Evolutionary conservation across 2,888 invertebrate genomes (phyloP).

Genomic region (Aphrophora alni): DNA sequence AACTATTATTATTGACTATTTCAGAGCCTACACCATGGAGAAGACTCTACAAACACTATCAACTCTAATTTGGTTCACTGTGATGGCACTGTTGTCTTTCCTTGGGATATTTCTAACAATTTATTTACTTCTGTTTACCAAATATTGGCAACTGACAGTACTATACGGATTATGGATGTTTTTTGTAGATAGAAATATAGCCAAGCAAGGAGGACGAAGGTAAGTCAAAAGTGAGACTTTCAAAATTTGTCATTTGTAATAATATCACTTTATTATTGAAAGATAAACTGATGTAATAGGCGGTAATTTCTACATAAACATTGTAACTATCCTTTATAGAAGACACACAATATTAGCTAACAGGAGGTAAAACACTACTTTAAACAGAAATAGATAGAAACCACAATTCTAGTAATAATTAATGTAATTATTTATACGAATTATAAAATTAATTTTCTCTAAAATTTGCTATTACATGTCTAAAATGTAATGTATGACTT

Average conservation of each 20-base stretch:
- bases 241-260: no score
- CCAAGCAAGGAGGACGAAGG: slow-evolving; percentile 58
- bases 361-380: background rate
- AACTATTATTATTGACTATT: no score
- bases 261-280: no score
- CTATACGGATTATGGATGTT: slow-evolving; percentile 69
- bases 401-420: no score
- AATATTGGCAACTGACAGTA: slow-evolving; percentile 43
- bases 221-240: slow-evolving; percentile 39
- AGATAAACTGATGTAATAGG: background rate
- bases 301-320: no score
- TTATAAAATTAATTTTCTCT: no score
- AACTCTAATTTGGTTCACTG: slow-evolving; percentile 73
- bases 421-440: no score
- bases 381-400: background rate
- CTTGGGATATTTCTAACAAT: slow-evolving; percentile 62
- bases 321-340: no score
- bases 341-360: background rate
- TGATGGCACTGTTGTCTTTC: slow-evolving; percentile 67
- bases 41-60: slow-evolving; percentile 86
- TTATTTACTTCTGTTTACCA: slow-evolving; percentile 60
- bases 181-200: slow-evolving; percentile 67
- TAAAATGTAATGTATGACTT: no score
- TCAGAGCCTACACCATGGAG: no score
- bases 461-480: no score